These are phyloP conservation scores for Cyclopterus lumpus DNA, from an alignment of 2,797 vertebrate species.

Conservation along the genomic window DNA sequence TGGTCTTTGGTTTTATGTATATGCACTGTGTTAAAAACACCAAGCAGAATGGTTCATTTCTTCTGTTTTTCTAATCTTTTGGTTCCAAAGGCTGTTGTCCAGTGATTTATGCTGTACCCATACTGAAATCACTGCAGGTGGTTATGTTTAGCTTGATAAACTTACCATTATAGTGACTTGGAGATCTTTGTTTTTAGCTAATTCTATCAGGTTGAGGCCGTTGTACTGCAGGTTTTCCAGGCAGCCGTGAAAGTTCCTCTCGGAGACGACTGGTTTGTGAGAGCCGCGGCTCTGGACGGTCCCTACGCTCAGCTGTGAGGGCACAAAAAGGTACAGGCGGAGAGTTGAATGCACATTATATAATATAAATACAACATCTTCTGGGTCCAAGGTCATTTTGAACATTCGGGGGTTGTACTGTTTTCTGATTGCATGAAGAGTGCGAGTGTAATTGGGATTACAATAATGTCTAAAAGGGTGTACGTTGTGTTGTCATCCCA, in stretches of 20 bases:
- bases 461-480: neutral
- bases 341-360: neutral
- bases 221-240: constrained; percentile 93
- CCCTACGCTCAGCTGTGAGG: constrained; percentile 90
- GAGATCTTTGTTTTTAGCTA: constrained; percentile 81
- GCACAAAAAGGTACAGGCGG: neutral
- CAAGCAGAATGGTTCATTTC: no score
- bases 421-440: no score
- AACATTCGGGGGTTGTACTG: neutral
- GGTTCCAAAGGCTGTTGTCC: neutral
- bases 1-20: neutral
- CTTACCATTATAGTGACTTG: constrained; percentile 85
- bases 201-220: constrained; percentile 85
- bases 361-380: neutral
- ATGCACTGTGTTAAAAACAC: constrained; percentile 4
- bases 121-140: neutral
- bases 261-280: constrained; percentile 73
- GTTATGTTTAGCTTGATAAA: neutral
- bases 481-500: constrained; percentile 48
- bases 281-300: constrained; percentile 81
- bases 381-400: neutral
- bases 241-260: constrained; percentile 89
- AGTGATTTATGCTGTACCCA: neutral
- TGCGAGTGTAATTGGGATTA: neutral
- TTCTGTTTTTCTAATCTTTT: no score